Percentiles rank a stretch among this genome's conserved stretches.
These are phyloP conservation scores for Drosophila trichaetosa DNA, from an alignment of 2,888 invertebrate genomes.

Conservation along the genomic window DNA sequence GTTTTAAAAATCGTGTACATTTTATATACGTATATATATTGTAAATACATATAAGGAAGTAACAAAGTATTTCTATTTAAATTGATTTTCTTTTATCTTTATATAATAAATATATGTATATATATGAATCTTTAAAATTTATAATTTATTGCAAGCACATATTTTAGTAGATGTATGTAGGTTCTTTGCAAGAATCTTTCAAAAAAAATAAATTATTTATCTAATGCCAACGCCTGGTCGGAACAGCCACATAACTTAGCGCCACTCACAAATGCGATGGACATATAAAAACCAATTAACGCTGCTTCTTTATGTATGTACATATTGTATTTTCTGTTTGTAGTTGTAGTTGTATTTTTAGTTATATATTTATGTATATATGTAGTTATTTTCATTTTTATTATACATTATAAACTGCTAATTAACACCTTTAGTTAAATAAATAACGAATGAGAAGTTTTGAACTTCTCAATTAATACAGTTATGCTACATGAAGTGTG, in stretches of 20 bases:
- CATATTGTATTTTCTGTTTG: slow-evolving; percentile 13
- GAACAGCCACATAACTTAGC: slow-evolving; percentile 36
- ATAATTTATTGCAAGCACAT: slow-evolving; percentile 63
- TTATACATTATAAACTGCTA: slow-evolving; percentile 48
- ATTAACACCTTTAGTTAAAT: slow-evolving; percentile 62
- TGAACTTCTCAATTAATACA: slow-evolving; percentile 54
- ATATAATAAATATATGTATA: slow-evolving; percentile 50
- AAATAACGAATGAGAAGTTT: slow-evolving; percentile 65
- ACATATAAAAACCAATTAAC: slow-evolving; percentile 44
- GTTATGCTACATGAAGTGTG: slow-evolving; percentile 29
- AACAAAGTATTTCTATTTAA: slow-evolving; percentile 58
- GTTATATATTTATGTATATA: slow-evolving; percentile 4
- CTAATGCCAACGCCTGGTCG: slow-evolving; percentile 48
- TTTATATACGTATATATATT: slow-evolving; percentile 57
- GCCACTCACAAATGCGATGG: slow-evolving; percentile 56
- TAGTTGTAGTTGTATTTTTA: slow-evolving; percentile 1
- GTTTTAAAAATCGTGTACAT: slow-evolving; percentile 29
- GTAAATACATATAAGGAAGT: slow-evolving; percentile 60
- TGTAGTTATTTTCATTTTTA: slow-evolving; percentile 18
- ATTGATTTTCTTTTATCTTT: slow-evolving; percentile 35
- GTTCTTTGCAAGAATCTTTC: slow-evolving; percentile 55
- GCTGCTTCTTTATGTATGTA: slow-evolving; percentile 25
- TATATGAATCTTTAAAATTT: slow-evolving; percentile 57
- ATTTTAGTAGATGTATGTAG: slow-evolving; percentile 43
- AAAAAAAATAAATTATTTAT: slow-evolving; percentile 32